phyloP scores from a whole-genome alignment of 2,888 invertebrate species.

The Mimachlamys varia region DNA sequence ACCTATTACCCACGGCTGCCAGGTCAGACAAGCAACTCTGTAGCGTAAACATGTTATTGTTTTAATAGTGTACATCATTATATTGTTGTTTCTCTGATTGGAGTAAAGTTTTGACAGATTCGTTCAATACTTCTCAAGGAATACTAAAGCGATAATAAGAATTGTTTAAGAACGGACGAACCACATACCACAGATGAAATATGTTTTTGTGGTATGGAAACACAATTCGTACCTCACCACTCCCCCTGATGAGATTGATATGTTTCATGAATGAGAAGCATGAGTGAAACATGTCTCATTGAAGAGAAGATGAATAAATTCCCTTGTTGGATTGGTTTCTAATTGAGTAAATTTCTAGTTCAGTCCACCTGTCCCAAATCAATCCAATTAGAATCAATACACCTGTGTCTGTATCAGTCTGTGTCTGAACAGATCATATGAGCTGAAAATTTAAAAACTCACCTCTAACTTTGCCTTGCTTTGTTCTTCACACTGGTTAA shows the following conservation, averaged over 20 bases:
- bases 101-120: too few relatives aligned
- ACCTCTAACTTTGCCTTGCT: conserved; percentile 81
- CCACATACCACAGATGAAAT: too few relatives aligned
- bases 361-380: not conserved
- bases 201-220: too few relatives aligned
- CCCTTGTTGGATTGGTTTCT: not conserved
- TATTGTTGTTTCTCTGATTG: not conserved
- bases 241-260: too few relatives aligned
- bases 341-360: not conserved
- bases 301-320: too few relatives aligned
- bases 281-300: not conserved
- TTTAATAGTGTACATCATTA: not conserved
- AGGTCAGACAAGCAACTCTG: conserved; percentile 82
- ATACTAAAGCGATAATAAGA: too few relatives aligned
- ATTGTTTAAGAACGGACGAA: too few relatives aligned
- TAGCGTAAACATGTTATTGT: conserved; percentile 51
- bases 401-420: not conserved
- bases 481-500: conserved; percentile 77
- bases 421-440: not conserved
- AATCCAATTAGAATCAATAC: too few relatives aligned
- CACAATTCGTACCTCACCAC: too few relatives aligned
- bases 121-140: too few relatives aligned
- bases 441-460: conserved; percentile 39
- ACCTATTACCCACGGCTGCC: conserved; percentile 75
- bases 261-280: too few relatives aligned